phyloP scores from a whole-genome alignment of 1,140 invertebrate species.

The Bilobella aurantiaca region DNA sequence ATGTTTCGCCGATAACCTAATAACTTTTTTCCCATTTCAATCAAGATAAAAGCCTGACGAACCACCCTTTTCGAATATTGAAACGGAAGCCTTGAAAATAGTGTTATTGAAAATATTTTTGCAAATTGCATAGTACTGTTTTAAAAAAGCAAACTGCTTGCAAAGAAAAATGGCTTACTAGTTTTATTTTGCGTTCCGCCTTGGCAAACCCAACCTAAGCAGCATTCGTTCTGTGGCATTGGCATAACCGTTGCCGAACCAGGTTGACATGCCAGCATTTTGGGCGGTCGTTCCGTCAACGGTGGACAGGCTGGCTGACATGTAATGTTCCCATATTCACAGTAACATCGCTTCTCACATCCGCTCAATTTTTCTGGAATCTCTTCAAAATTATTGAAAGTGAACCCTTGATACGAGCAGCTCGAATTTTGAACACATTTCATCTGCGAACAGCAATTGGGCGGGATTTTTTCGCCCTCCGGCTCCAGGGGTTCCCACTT shows the following conservation, averaged over 20 bases:
- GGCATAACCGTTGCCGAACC: constrained; percentile 53
- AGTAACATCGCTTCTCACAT: constrained; percentile 74
- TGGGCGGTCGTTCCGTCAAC: constrained; percentile 59
- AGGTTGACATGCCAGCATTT: constrained; percentile 56
- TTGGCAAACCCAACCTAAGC: constrained; percentile 48
- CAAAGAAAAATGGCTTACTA: too few relatives aligned
- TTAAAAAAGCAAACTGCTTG: constrained; percentile 6
- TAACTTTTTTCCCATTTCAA: too few relatives aligned
- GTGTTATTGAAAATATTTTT: too few relatives aligned
- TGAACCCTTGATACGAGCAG: constrained; percentile 13
- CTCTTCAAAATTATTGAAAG: constrained; percentile 50
- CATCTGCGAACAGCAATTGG: constrained; percentile 66
- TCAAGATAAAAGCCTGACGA: too few relatives aligned
- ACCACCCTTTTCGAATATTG: too few relatives aligned
- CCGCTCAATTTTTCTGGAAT: constrained; percentile 59
- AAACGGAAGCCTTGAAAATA: too few relatives aligned
- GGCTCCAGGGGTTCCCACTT: constrained; percentile 69
- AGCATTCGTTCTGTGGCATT: constrained; percentile 57
- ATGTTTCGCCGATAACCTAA: too few relatives aligned
- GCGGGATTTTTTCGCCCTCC: constrained; percentile 57
- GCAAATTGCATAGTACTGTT: too few relatives aligned
- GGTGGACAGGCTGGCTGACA: constrained; percentile 67
- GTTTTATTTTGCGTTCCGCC: not conserved
- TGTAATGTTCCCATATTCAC: constrained; percentile 71
- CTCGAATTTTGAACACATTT: constrained; percentile 38